These are phyloP conservation scores for Entomobrya multifasciata DNA, from an alignment of 2,888 invertebrate species.

Conservation along the genomic window DNA sequence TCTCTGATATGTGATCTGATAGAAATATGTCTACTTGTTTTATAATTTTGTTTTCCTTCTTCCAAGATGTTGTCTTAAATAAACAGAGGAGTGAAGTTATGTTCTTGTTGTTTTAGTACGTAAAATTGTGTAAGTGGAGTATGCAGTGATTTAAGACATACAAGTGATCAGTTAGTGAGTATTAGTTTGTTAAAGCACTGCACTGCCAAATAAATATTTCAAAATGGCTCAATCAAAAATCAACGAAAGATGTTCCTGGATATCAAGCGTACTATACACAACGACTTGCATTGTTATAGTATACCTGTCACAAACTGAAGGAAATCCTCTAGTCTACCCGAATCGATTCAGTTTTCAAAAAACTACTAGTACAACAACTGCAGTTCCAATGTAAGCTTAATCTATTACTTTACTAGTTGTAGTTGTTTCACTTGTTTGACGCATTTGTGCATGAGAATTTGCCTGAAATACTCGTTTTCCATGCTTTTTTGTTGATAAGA, in stretches of 20 bases:
- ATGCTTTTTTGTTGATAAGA: not conserved
- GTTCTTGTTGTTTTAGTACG: too few species aligned
- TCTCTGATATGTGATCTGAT: not conserved
- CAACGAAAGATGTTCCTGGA: not conserved
- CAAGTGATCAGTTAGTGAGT: too few species aligned
- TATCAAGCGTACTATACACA: not conserved
- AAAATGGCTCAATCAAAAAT: not conserved
- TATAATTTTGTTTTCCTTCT: too few species aligned
- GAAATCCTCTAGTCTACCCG: conserved; percentile 59
- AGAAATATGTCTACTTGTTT: too few species aligned
- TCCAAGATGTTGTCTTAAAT: too few species aligned
- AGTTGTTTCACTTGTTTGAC: not conserved
- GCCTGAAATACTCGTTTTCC: not conserved
- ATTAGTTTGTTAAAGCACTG: too few species aligned
- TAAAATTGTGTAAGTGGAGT: too few species aligned
- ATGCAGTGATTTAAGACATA: too few species aligned
- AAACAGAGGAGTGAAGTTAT: too few species aligned
- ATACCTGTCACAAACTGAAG: conserved; percentile 28
- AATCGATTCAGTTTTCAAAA: conserved; percentile 63
- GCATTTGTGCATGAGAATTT: not conserved
- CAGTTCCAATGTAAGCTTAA: conserved; percentile 46
- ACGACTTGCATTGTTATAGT: not conserved
- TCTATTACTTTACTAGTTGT: not conserved
- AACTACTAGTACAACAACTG: conserved; percentile 52
- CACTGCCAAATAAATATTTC: conserved; percentile 1